Conservation (phyloP, 2,113 vertebrate genomes). For the Misgurnus anguillicaudatus region DNA sequence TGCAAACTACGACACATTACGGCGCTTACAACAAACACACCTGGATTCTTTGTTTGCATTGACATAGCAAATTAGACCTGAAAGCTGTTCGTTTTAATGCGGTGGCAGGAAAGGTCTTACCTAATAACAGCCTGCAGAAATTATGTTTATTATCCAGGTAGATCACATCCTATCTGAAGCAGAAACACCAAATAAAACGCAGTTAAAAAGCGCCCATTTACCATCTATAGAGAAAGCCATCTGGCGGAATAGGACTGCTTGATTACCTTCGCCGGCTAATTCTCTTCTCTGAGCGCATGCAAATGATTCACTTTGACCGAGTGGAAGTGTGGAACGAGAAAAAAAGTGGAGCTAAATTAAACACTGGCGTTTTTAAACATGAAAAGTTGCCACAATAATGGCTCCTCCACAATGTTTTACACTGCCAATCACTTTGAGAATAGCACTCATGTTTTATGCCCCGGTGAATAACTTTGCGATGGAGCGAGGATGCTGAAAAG, state of each 20-base stretch:
- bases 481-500: constrained; percentile 26
- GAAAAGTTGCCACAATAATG: constrained; percentile 56
- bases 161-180: constrained; percentile 57
- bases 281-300: constrained; percentile 59
- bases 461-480: constrained; percentile 44
- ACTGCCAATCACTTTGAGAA: constrained; percentile 38
- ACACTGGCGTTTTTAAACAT: constrained; percentile 57
- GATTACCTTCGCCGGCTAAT: constrained; percentile 60
- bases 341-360: constrained; percentile 58
- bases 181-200: constrained; percentile 58
- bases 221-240: constrained; percentile 60
- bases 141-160: constrained; percentile 60
- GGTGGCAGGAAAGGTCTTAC: constrained; percentile 57
- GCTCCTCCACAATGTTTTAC: constrained; percentile 37
- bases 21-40: constrained; percentile 59
- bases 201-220: constrained; percentile 58
- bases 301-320: constrained; percentile 63
- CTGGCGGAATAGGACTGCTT: constrained; percentile 57
- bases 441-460: constrained; percentile 44
- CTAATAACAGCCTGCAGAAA: constrained; percentile 58
- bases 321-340: constrained; percentile 44
- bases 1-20: constrained; percentile 49
- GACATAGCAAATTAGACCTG: constrained; percentile 52
- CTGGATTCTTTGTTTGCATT: constrained; percentile 57
- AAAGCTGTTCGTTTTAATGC: constrained; percentile 49